Evolutionary conservation across 1,140 invertebrate genomes (phyloP), one percentile per base, ranked within the genome.

Genomic region (Patella vulgata): DNA sequence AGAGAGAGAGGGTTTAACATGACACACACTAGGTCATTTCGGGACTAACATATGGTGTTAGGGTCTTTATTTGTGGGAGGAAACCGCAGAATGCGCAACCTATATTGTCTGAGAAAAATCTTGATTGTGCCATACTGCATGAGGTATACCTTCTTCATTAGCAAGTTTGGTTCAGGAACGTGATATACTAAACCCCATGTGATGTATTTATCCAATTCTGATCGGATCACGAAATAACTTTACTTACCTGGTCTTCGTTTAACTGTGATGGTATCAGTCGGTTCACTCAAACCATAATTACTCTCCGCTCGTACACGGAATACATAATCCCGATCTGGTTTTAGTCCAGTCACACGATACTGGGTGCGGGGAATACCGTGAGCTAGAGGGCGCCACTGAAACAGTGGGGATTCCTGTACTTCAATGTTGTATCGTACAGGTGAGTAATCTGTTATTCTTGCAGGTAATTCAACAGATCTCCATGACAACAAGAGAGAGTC

Each of bases 261-360:
- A 9, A 81, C 43, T n/a, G 60, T 42, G 6, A 80, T 69, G 4
- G 76, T 52, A 14, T 75, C 73, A 8, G 81, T 82, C 2, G 82
- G 80, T 52, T 82, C 80, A 64, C 77, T 78, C 12, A 76, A 28
- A 17, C 81, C 82, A 46, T 71, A 80, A 19, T 98, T 95, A 86
- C 99, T 99, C 81, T 98, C 96, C 19, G 97, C 97, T 28, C 78
- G 28, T 14, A 82, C 68, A 39, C 80, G 62, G 73, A 80, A 79
- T 14, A 57, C 58, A 54, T 80, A 82, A 27, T 80, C 78, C 33
- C 70, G 61, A 27, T 79, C 73, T 30, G 80, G 78, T 5, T 66
- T 59, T 14, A 82, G 70, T 33, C 70, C 71, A 1, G 67, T 75
- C 14, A 78, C 68, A 23, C 71, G 61, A 60, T 73, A 75, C 50